Base-by-base conservation (phyloP, 1,140 invertebrate genomes). In the Drosophila yakuba region DNA sequence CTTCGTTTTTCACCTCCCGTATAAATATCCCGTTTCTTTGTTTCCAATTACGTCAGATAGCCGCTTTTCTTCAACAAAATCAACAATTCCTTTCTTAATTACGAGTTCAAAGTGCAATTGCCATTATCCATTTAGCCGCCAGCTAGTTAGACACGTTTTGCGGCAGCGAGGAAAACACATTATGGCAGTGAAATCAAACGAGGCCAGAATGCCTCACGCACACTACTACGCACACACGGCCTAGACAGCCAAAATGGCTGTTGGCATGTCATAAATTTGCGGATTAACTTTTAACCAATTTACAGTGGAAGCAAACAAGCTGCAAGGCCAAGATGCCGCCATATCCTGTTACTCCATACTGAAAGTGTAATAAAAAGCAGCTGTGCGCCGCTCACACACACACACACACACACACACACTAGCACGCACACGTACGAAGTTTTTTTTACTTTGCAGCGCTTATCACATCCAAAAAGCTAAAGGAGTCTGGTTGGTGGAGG, bases 261-360 rank as follows among this genome's bases (percentile, higher is more conserved):
- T 88, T 88, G 84, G 84, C 84, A 89, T 88, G 80, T 84, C 84
- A 88, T 88, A 88, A 88, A 88, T 88, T 89, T 78, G 67, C 80
- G 84, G 84, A 88, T 88, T 88, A 88, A 88, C 84, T 88, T 88
- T 88, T 89, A 89, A 88, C 84, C 84, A 88, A 88, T 88, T 88
- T 88, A 88, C 84, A 88, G 82, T 63, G 77, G 75, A 71, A 77
- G 67, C 80, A 79, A 84, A 66, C 68, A 83, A 80, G 63, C 60
- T 67, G 78, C 72, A 62, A 44, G 54, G 61, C 45, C 39, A 68
- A 66, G 50, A 61, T 71, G 58, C 66, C 54, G 66, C 76, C 76
- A 81, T 78, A 74, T 83, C 75, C 78, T 73, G 80, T 77, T 57
- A 54, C 48, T 80, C 80, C 84, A 89, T 89, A 88, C 89, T 88